These are phyloP conservation scores for Hoplostethus atlanticus DNA, from an alignment of 2,797 vertebrate genomes.

Conservation along the genomic window DNA sequence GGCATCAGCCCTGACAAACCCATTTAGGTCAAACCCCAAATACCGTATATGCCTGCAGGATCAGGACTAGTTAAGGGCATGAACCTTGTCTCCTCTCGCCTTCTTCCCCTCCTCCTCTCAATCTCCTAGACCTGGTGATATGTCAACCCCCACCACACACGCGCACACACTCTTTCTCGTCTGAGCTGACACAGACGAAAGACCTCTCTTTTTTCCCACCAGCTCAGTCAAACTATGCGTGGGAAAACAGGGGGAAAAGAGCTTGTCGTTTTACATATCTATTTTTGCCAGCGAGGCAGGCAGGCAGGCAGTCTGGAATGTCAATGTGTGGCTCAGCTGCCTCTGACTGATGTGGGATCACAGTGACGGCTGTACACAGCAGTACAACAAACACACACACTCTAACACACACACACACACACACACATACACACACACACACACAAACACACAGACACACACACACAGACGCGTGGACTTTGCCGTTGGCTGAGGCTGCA, in stretches of 20 bases:
- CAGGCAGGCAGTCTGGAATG: slow-evolving; percentile 77
- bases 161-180: slow-evolving; percentile 51
- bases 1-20: slow-evolving; percentile 8
- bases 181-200: slow-evolving; percentile 70
- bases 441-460: slow-evolving; percentile 20
- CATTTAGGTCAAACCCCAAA: background rate
- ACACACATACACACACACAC: slow-evolving; percentile 33
- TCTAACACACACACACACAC: background rate
- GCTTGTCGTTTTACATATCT: slow-evolving; percentile 83
- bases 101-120: slow-evolving; percentile 42
- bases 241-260: slow-evolving; percentile 67
- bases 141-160: slow-evolving; percentile 30
- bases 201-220: slow-evolving; percentile 52
- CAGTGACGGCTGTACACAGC: slow-evolving; percentile 74
- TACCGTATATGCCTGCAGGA: slow-evolving; percentile 30
- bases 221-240: slow-evolving; percentile 76
- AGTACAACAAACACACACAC: slow-evolving; percentile 21
- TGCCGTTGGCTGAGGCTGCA: slow-evolving; percentile 54
- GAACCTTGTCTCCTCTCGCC: slow-evolving; percentile 47
- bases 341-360: slow-evolving; percentile 81
- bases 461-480: background rate
- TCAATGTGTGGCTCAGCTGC: slow-evolving; percentile 77
- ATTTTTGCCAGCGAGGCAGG: slow-evolving; percentile 79
- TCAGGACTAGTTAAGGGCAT: slow-evolving; percentile 44
- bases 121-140: slow-evolving; percentile 66